Evolutionary conservation across 2,113 vertebrate genomes (phyloP).

Genomic region (Balaeniceps rex): DNA sequence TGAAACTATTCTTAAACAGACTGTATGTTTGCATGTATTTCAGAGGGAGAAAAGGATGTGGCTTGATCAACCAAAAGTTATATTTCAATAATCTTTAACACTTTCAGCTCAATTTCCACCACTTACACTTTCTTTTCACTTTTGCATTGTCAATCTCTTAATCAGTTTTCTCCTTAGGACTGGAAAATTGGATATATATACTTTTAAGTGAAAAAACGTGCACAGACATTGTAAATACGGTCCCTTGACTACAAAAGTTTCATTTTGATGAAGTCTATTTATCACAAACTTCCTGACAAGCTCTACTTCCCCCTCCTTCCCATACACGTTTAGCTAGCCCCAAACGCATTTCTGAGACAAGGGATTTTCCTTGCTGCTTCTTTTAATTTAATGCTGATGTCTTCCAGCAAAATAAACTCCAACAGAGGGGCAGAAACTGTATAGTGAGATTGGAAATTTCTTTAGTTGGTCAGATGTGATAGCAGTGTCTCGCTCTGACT

Average conservation of each 20-base stretch:
- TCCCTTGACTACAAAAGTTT: background rate
- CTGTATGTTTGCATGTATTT: background rate
- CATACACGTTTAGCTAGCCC: background rate
- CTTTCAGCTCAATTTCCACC: background rate
- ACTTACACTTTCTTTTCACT: background rate
- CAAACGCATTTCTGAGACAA: background rate
- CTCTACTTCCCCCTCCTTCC: background rate
- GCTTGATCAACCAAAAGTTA: background rate
- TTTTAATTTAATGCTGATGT: background rate
- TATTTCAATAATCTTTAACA: background rate
- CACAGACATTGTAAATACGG: background rate
- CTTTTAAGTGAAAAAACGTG: background rate
- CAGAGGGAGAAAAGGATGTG: background rate
- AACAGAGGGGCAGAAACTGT: background rate
- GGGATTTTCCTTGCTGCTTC: background rate
- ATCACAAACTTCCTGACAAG: background rate
- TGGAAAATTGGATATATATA: background rate
- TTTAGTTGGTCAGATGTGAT: background rate
- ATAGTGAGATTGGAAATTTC: background rate
- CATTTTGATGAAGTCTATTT: background rate
- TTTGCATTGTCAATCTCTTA: background rate
- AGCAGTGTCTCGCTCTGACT: background rate
- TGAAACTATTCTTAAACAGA: background rate
- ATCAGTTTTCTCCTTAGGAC: background rate
- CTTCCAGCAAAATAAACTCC: background rate